Base-by-base conservation (phyloP, 1,140 invertebrate species). In the Procambarus clarkii region DNA sequence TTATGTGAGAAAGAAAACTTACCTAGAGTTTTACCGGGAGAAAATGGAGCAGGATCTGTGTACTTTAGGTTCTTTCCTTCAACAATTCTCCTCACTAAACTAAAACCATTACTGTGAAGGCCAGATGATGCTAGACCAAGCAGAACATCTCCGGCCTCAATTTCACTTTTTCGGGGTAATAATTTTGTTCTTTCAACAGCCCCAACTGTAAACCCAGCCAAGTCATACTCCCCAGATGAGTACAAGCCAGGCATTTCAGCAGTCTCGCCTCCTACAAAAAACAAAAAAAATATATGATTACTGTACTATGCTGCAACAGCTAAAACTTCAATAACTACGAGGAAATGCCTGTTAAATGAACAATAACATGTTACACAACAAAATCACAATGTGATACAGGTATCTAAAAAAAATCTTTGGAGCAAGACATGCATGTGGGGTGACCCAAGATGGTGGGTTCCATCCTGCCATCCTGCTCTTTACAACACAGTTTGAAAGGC, bases 241-340 rank as follows among this genome's bases (percentile, higher is more conserved):
- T 99, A 99, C 95, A 99, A 97, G 58, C 98, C 97, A 1, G 99
- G 98, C 97, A 99, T 98, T 94, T 99, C 98, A 0, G 98, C 98
- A 15, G 98, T 98, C 95, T 99, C 98, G 3, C 98, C 98, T 86
- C 98, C 98, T 97, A 94, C 9, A 94, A 91, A 50, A 83, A 58
- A 13, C 5, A 58, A 13, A 58, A 58, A 58, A n/a, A n/a, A n/a
- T n/a, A n/a, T n/a, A n/a, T n/a, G n/a, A n/a, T n/a, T n/a, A n/a
- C n/a, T n/a, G n/a, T n/a, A n/a, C n/a, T n/a, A n/a, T n/a, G n/a
- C n/a, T n/a, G n/a, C n/a, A n/a, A n/a, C n/a, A n/a, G n/a, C n/a
- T n/a, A n/a, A n/a, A n/a, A n/a, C n/a, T n/a, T n/a, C n/a, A n/a
- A n/a, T n/a, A n/a, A n/a, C n/a, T n/a, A n/a, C n/a, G n/a, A n/a